phyloP scores from a whole-genome alignment of 2,797 vertebrate species.

The Sciurus vulgaris region DNA sequence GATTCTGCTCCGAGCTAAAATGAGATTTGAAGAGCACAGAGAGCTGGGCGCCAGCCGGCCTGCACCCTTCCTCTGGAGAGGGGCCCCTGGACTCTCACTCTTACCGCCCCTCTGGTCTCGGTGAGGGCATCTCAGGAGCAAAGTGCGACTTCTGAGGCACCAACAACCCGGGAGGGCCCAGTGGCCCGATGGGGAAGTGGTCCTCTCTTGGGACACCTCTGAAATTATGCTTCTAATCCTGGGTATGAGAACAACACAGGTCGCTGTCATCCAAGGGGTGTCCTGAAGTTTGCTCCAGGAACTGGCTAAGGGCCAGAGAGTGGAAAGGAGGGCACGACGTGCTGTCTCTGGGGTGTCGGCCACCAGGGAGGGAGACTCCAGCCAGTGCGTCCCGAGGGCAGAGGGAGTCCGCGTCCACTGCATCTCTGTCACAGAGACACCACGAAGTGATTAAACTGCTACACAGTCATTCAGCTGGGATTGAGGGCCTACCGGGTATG shows the following conservation, averaged over 20 bases:
- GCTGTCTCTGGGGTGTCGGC: background rate
- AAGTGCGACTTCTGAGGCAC: background rate
- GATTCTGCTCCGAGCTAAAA: background rate
- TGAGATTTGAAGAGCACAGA: background rate
- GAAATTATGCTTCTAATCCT: background rate
- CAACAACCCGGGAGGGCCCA: background rate
- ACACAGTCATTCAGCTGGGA: background rate
- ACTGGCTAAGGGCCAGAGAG: background rate
- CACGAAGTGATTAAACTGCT: no score
- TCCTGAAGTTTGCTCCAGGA: background rate
- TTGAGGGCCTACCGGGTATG: background rate
- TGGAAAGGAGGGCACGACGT: background rate
- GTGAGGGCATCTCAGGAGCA: background rate
- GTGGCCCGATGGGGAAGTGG: background rate
- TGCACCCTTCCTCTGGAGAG: background rate
- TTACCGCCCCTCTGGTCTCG: constrained; percentile 11
- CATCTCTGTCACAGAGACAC: background rate
- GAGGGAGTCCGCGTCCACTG: no score
- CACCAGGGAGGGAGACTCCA: background rate
- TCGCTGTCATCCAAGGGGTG: background rate
- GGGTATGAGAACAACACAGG: background rate
- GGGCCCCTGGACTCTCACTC: background rate
- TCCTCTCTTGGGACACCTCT: background rate
- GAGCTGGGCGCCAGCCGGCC: background rate
- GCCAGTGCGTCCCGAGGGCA: background rate